Percentiles rank a stretch among this genome's conserved stretches.
Evolutionary conservation across 2,797 vertebrate genomes (phyloP).

Genomic region (Sebastes taczanowskii): DNA sequence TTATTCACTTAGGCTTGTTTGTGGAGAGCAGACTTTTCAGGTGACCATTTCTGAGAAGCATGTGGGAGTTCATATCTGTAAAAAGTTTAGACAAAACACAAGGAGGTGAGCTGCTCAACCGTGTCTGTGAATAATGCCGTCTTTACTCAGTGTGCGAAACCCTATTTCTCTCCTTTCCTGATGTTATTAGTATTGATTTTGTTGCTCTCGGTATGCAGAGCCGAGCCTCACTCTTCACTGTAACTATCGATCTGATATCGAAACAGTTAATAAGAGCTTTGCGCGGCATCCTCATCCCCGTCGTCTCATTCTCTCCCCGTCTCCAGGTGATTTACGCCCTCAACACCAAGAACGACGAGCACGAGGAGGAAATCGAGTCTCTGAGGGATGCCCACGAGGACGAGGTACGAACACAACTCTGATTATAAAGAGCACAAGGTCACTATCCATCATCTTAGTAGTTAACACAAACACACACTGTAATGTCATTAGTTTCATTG

Average conservation of each 20-base stretch:
- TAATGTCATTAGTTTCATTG: background rate
- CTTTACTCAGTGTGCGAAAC: constrained; percentile 6
- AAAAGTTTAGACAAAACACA: too few relatives aligned
- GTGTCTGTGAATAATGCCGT: background rate
- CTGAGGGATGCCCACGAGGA: constrained; percentile 96
- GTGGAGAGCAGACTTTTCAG: background rate
- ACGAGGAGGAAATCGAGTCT: constrained; percentile 94
- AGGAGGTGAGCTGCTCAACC: background rate
- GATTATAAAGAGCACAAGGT: background rate
- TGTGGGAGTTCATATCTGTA: background rate
- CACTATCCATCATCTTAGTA: background rate
- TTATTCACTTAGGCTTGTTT: constrained; percentile 30
- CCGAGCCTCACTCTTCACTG: background rate
- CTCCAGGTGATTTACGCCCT: constrained; percentile 97
- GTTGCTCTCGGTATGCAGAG: background rate
- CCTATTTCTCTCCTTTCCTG: background rate
- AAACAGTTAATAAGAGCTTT: constrained; percentile 17
- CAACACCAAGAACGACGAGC: constrained; percentile 98
- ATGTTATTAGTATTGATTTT: constrained; percentile 26
- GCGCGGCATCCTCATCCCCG: constrained; percentile 5
- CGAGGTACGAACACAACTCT: constrained; percentile 80
- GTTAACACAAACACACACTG: background rate
- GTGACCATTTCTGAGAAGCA: background rate
- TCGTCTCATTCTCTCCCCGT: constrained; percentile 26
- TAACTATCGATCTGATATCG: constrained; percentile 25